Evolutionary conservation across 1,140 invertebrate species (phyloP).

Genomic region (Hylaeus anthracinus): DNA sequence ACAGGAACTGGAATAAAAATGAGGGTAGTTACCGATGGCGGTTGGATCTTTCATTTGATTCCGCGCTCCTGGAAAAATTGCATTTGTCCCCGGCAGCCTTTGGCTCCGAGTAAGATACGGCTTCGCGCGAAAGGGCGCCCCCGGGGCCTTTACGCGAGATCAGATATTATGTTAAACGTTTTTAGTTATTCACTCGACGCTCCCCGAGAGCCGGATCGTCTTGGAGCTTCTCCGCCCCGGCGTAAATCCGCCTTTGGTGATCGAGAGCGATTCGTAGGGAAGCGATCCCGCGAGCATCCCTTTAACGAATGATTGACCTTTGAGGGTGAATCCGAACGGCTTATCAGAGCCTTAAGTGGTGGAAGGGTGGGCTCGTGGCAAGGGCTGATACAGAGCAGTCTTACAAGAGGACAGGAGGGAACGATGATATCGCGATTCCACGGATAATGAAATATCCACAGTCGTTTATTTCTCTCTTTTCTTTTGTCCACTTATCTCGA

Average conservation of each 20-base stretch:
- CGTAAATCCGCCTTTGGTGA: constrained; percentile 61
- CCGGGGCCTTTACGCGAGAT: constrained; percentile 66
- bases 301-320: constrained; percentile 50
- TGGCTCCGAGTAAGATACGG: constrained; percentile 62
- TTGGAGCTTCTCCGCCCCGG: neutral
- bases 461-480: neutral
- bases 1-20: constrained; percentile 60
- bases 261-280: constrained; percentile 68
- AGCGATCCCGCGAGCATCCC: constrained; percentile 29
- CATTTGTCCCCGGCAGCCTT: constrained; percentile 70
- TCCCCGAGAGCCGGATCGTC: constrained; percentile 20
- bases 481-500: neutral
- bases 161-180: constrained; percentile 77
- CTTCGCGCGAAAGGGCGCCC: constrained; percentile 59
- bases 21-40: constrained; percentile 66
- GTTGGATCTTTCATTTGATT: constrained; percentile 73
- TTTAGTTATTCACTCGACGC: constrained; percentile 73
- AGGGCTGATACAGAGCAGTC: constrained; percentile 31
- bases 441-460: constrained; percentile 47
- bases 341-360: constrained; percentile 38
- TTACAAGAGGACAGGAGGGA: neutral
- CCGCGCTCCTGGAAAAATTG: constrained; percentile 66
- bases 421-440: constrained; percentile 18
- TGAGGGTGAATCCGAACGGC: constrained; percentile 35
- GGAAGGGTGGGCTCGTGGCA: constrained; percentile 10